Conservation (phyloP, 2,888 invertebrate species). For the Phasia obesa region DNA sequence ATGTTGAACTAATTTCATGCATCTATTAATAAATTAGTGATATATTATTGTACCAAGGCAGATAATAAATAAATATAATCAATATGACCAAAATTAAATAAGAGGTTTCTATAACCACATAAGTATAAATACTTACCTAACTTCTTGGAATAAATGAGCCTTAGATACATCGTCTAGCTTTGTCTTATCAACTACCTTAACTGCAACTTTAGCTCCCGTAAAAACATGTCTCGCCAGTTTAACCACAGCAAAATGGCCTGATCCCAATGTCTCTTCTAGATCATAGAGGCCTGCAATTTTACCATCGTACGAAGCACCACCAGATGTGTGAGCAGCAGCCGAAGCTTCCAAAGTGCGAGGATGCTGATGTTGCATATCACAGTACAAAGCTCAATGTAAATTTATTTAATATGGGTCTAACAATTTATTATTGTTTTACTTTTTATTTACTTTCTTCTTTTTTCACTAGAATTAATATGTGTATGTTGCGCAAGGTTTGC, state of each 20-base stretch:
- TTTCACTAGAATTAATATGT: constrained; percentile 40
- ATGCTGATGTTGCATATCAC: constrained; percentile 70
- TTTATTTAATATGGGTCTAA: constrained; percentile 1
- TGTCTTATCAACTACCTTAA: constrained; percentile 99
- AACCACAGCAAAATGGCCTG: constrained; percentile 99
- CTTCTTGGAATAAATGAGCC: constrained; percentile 98
- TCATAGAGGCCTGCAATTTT: constrained; percentile 99
- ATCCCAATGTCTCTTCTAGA: constrained; percentile 97
- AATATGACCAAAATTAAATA: neutral
- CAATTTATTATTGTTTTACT: constrained; percentile 21
- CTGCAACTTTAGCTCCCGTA: constrained; percentile 98
- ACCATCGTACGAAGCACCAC: constrained; percentile 83
- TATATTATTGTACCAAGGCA: constrained; percentile 14
- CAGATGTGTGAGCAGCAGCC: constrained; percentile 75
- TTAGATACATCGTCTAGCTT: constrained; percentile 98
- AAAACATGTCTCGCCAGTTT: constrained; percentile 96
- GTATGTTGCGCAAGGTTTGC: constrained; percentile 67
- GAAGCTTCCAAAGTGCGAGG: constrained; percentile 75
- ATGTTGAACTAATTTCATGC: constrained; percentile 99
- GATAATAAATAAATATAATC: neutral
- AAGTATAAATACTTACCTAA: constrained; percentile 82
- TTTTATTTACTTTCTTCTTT: constrained; percentile 37
- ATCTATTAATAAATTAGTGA: constrained; percentile 83
- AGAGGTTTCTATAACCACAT: neutral
- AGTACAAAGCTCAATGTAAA: constrained; percentile 10